Evolutionary conservation across 1,140 invertebrate genomes (phyloP).

Genomic region (Ctenoplectra terminalis): DNA sequence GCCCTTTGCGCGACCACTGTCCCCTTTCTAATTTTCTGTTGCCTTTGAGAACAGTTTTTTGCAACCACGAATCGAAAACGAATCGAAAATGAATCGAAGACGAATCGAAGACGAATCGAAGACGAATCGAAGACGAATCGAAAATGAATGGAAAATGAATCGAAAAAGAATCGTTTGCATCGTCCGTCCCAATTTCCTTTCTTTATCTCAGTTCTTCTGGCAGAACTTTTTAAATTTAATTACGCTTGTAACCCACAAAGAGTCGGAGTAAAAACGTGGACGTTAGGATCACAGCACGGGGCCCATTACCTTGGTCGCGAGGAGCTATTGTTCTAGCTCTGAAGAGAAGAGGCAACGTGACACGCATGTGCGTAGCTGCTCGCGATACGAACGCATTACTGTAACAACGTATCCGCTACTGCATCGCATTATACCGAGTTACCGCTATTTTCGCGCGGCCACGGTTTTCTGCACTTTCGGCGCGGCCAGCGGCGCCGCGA

Average conservation of each 20-base stretch:
- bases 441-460: slow-evolving; percentile 54
- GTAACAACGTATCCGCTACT: slow-evolving; percentile 51
- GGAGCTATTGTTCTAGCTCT: slow-evolving; percentile 21
- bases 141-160: too few species aligned
- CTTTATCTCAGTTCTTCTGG: too few species aligned
- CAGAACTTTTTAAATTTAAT: slow-evolving; percentile 3
- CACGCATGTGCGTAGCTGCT: slow-evolving; percentile 26
- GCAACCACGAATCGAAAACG: too few species aligned
- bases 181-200: too few species aligned
- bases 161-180: too few species aligned
- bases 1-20: slow-evolving; percentile 8
- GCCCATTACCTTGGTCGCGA: neutral
- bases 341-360: slow-evolving; percentile 23
- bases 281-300: neutral
- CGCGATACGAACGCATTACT: slow-evolving; percentile 44
- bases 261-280: neutral
- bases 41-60: neutral
- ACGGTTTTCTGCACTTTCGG: slow-evolving; percentile 57
- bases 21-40: neutral
- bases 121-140: too few species aligned
- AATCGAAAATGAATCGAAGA: too few species aligned
- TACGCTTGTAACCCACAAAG: slow-evolving; percentile 19
- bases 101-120: too few species aligned
- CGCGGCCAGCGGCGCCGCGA: slow-evolving; percentile 51
- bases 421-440: slow-evolving; percentile 52